Base-by-base conservation (phyloP, 2,888 invertebrate genomes). In the Noctua comes region DNA sequence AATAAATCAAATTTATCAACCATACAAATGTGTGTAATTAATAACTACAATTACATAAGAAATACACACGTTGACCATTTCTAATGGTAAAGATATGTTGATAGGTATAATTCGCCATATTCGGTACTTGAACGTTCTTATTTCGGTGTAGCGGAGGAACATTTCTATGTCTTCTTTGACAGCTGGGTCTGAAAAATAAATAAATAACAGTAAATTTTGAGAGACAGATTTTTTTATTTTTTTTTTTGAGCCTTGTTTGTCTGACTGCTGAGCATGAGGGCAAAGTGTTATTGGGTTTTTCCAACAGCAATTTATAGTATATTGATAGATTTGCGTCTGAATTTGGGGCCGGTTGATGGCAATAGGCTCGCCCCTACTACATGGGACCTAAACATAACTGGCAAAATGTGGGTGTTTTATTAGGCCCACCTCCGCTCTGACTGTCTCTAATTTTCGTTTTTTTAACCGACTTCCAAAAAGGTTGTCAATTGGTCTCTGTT, bases 1-100 rank as follows among this genome's bases (percentile, higher is more conserved):
- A n/a, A n/a, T n/a, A n/a, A n/a, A n/a, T n/a, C n/a, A n/a, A n/a
- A n/a, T 31, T 31, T 31, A 31, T 83, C 84, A 91, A 57, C 90
- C 91, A 89, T 94, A 95, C 40, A 96, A 88, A 89, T 96, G 94
- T 0, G 95, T 95, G n/a, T 95, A 95, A 76, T 96, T 96, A 51
- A 96, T 94, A 1, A 96, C 80, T 6, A 96, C 95, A 31, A 96
- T 95, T 2, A 96, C 93, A 48, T 96, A 95, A 4, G 94, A 93
- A 11, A 93, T 92, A 74, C 96, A 96, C 2, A 95, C 68, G 70
- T 93, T 95, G 24, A 94, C 86, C 8, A 96, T 80, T 65, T 95
- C 94, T 0, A 96, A 83, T 0, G 96, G 96, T 4, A 96, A 80
- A 0, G 87, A 71, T 2, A 95, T 82, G 81, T 94, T 93, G 43